Evolutionary conservation across 2,113 vertebrate genomes (phyloP).

Genomic region (Rhynchomys soricoides): DNA sequence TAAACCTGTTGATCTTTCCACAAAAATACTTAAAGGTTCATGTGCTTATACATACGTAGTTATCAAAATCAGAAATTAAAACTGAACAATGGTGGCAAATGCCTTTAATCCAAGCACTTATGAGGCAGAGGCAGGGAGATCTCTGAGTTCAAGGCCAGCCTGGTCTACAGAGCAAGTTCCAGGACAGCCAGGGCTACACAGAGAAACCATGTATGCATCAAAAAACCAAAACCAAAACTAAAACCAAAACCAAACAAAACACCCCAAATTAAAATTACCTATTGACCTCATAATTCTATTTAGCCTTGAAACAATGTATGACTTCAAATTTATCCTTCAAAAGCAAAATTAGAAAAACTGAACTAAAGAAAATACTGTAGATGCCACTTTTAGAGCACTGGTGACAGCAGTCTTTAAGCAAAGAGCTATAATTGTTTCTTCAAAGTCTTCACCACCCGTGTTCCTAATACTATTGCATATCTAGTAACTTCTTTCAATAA

Average conservation of each 20-base stretch:
- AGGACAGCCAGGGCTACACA: neutral
- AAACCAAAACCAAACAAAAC: neutral
- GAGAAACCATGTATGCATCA: neutral
- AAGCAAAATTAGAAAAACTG: slow-evolving; percentile 54
- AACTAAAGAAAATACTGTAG: neutral
- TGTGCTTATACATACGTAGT: neutral
- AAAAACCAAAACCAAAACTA: neutral
- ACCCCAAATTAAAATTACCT: slow-evolving; percentile 46
- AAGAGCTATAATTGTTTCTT: neutral
- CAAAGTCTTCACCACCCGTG: neutral
- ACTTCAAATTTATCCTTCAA: slow-evolving; percentile 41
- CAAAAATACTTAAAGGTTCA: slow-evolving; percentile 37
- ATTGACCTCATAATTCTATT: slow-evolving; percentile 1
- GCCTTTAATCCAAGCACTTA: neutral
- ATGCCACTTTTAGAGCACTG: neutral
- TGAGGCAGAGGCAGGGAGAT: neutral
- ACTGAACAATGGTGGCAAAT: neutral
- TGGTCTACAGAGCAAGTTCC: neutral
- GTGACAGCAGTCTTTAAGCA: neutral
- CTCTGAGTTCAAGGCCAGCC: neutral
- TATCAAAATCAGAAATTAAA: slow-evolving; percentile 58
- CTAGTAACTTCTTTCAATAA: neutral
- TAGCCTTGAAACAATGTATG: slow-evolving; percentile 48
- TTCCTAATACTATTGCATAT: neutral
- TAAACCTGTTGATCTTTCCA: neutral